Evolutionary conservation across 1,140 invertebrate species (phyloP), one percentile per base, ranked within the genome.

Genomic region (Brachionus sp.): DNA sequence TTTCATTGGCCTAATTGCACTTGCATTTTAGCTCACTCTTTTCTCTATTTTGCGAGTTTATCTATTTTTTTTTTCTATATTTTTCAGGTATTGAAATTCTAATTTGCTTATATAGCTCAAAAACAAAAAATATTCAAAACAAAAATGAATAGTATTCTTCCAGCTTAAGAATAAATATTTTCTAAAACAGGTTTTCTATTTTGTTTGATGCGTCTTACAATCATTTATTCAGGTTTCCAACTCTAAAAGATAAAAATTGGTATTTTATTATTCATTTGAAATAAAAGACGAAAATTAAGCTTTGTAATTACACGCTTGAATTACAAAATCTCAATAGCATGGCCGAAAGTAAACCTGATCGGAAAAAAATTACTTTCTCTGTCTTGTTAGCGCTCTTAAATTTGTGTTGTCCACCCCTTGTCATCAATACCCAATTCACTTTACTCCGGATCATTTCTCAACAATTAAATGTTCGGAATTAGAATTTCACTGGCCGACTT

Each of bases 401-500:
- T 75, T 75, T 44, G 25, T 19, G 12, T n/a, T 5, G 5, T 6
- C 33, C 10, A 3, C 50, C n/a, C n/a, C n/a, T n/a, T n/a, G n/a
- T n/a, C n/a, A n/a, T n/a, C n/a, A 53, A 53, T 53, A 35, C 33
- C 35, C 29, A 37, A 25, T 25, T 25, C 19, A n/a, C n/a, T n/a
- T n/a, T n/a, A n/a, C n/a, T n/a, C n/a, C n/a, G 6, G 9, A 35
- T 68, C 64, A 19, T 68, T 68, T 68, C 64, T 68, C 64, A 68
- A 35, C 25, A 75, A 75, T 75, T 75, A 75, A 75, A 35, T 68
- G 4, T 68, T n/a, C 35, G 64, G 64, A 68, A 68, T 68, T 64
- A 23, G 9, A 23, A 64, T 25, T 25, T 64, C 35, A 16, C n/a
- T 19, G 35, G 16, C n/a, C 66, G 70, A 44, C 23, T 75, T 44